These are phyloP conservation scores for Cinara cedri DNA, from an alignment of 2,888 invertebrate genomes.

Conservation along the genomic window DNA sequence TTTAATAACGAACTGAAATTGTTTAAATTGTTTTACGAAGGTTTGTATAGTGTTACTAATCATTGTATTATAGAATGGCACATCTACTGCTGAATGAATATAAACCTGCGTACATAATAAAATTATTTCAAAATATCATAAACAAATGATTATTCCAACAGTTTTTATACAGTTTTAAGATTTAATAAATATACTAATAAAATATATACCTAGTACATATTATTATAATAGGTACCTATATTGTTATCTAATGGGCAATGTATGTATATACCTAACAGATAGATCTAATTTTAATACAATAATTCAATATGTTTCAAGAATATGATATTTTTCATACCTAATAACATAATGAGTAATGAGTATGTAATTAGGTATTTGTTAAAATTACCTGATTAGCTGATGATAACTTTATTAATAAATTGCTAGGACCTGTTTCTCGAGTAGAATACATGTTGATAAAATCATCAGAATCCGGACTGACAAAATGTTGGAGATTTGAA, in stretches of 20 bases:
- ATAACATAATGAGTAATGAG: too few species aligned
- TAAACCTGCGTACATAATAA: constrained; percentile 62
- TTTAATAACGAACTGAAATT: constrained; percentile 63
- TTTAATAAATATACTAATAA: not conserved
- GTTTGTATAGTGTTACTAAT: constrained; percentile 69
- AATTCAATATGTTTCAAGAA: too few species aligned
- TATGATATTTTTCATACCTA: too few species aligned
- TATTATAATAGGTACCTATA: too few species aligned
- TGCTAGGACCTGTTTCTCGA: constrained; percentile 13
- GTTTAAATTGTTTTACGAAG: constrained; percentile 67
- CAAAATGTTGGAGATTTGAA: too few species aligned
- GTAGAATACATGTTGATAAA: constrained; percentile 47
- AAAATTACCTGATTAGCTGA: constrained; percentile 34
- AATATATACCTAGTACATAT: too few species aligned
- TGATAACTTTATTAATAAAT: constrained; percentile 22
- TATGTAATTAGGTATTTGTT: not conserved
- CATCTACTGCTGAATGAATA: constrained; percentile 72
- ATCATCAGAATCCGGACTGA: constrained; percentile 33
- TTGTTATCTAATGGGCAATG: too few species aligned
- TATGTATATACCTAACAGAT: too few species aligned
- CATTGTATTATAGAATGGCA: constrained; percentile 73
- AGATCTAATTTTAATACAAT: too few species aligned
- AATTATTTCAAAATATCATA: not conserved
- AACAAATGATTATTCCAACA: not conserved
- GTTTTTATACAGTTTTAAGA: not conserved